Base-by-base conservation (phyloP, 2,797 vertebrate species). In the Dipus sagitta region DNA sequence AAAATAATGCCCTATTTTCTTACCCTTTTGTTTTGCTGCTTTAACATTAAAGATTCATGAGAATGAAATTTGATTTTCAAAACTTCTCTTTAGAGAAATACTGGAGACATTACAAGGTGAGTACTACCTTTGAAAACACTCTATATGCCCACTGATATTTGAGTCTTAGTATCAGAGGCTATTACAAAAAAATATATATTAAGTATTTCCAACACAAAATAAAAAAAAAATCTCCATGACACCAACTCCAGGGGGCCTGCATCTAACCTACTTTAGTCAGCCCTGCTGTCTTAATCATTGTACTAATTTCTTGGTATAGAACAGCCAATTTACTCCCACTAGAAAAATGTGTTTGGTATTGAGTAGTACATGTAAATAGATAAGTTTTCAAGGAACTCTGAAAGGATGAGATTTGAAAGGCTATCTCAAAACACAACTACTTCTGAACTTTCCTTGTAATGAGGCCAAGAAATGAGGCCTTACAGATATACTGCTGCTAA, bases 21-120 rank as follows among this genome's bases (percentile, higher is more conserved):
- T 42, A 47, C 47, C 47, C 47, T 1, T 64, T 80, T 67, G 18
- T 52, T 80, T 81, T 82, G 86, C n/a, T 54, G 81, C 84, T 60
- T 13, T 30, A 79, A 32, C 15, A 81, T 81, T 42, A 65, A 94
- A 77, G 26, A 87, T 70, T 96, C 34, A 95, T 62, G 76, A 88
- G 85, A 92, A 4, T 54, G 20, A 94, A 93, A 82, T 47, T n/a
- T 87, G 42, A 72, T 65, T 94, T 95, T 70, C 34, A 83, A 91
- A 95, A 81, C 24, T 58, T 79, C 58, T 88, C 47, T 71, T 12
- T 3, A 86, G 26, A 90, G 70, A 68, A 96, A 76, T 54, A 3
- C 15, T 93, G 23, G 3, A 8, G 20, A 95, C 74, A 87, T 60
- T 64, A 84, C 92, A 92, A 93, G 62, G 11, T 78, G 14, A 80